Percentiles rank a stretch among this genome's conserved stretches.
These are phyloP conservation scores for Noctua janthina DNA, from an alignment of 2,888 invertebrate genomes.

Conservation along the genomic window DNA sequence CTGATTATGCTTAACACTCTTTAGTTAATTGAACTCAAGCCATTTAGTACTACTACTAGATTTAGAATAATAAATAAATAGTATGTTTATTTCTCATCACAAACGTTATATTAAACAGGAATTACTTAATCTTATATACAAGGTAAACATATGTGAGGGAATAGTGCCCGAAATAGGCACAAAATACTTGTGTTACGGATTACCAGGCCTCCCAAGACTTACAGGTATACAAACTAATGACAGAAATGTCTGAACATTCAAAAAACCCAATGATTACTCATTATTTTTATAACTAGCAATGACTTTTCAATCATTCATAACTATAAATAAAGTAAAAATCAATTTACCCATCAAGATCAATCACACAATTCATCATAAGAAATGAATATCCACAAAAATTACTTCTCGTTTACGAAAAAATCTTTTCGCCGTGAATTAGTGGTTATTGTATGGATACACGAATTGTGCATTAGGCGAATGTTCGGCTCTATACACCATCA, in stretches of 20 bases:
- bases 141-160: neutral
- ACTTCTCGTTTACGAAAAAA: slow-evolving; percentile 28
- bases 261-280: neutral
- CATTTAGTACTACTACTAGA: neutral
- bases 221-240: neutral
- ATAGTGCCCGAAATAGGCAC: neutral
- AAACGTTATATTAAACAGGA: neutral
- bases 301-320: neutral
- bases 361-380: slow-evolving; percentile 21
- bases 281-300: neutral
- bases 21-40: neutral
- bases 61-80: neutral
- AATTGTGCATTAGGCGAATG: slow-evolving; percentile 72
- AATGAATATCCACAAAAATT: slow-evolving; percentile 13
- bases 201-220: neutral
- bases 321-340: slow-evolving; percentile 20
- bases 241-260: neutral
- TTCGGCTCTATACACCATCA: slow-evolving; percentile 64
- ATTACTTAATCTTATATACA: neutral
- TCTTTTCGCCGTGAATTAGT: slow-evolving; percentile 63
- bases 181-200: neutral
- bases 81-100: neutral
- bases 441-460: slow-evolving; percentile 72
- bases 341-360: slow-evolving; percentile 11
- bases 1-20: neutral